These are phyloP conservation scores for Thecophora atra DNA, from an alignment of 2,888 invertebrate genomes.

Conservation along the genomic window DNA sequence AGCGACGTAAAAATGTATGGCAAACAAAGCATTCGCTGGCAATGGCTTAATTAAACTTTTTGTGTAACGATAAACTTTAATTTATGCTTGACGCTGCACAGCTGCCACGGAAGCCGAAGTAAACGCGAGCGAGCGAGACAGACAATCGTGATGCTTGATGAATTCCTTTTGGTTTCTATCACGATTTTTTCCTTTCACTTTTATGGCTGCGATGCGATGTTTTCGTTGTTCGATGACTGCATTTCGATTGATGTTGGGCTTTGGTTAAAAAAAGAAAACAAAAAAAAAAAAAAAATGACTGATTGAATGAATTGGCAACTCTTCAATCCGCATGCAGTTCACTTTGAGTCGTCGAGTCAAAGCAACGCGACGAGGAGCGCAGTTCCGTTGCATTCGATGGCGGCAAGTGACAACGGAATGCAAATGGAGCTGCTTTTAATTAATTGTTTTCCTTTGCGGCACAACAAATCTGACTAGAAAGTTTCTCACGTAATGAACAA, in stretches of 20 bases:
- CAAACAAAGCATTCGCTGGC: too few relatives aligned
- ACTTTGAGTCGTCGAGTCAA: not conserved
- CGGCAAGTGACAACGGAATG: not conserved
- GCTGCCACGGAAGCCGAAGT: not conserved
- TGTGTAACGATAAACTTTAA: not conserved
- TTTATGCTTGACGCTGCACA: not conserved
- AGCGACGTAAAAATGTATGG: not conserved
- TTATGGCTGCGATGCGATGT: too few relatives aligned
- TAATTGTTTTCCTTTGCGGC: conserved; percentile 35
- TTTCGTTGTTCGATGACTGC: too few relatives aligned
- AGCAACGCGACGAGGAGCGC: not conserved
- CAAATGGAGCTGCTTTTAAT: conserved; percentile 35
- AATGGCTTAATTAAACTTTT: not conserved
- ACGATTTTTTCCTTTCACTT: too few relatives aligned
- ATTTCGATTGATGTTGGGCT: too few relatives aligned
- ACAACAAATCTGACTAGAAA: not conserved
- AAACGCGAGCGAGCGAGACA: not conserved
- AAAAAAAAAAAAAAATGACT: too few relatives aligned
- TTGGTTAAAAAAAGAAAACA: too few relatives aligned
- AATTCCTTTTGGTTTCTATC: too few relatives aligned
- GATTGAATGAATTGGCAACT: too few relatives aligned
- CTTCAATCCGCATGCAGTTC: not conserved
- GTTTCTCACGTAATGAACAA: too few relatives aligned
- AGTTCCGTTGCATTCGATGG: conserved; percentile 10
- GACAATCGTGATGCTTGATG: not conserved